A percentile compares a stretch with the other conserved stretches of the same genome.
Conservation (phyloP, 2,113 vertebrate genomes). For the Raja brachyura region DNA sequence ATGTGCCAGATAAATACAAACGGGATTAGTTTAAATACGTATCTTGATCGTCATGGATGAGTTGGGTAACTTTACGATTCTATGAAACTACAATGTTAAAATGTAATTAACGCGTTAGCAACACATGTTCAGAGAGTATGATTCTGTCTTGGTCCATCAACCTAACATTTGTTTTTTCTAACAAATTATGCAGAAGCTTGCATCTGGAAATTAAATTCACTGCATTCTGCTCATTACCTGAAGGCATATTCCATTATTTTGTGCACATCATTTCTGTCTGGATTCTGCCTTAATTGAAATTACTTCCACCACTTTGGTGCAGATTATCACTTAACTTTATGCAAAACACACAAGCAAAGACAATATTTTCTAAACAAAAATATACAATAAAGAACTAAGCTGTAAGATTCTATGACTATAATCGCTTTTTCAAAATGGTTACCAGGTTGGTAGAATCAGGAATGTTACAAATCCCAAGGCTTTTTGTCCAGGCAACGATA, state of each 20-base stretch:
- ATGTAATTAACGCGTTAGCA: not conserved
- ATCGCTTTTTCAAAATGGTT: not conserved
- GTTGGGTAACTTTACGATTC: not conserved
- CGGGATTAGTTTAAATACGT: too few relatives aligned
- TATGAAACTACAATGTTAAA: not conserved
- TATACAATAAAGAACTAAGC: not conserved
- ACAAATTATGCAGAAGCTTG: not conserved
- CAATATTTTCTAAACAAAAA: not conserved
- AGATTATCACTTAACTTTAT: not conserved
- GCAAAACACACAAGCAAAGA: not conserved
- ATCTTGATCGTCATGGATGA: too few relatives aligned
- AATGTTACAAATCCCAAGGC: not conserved
- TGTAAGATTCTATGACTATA: not conserved
- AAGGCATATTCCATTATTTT: not conserved
- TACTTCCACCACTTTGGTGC: not conserved
- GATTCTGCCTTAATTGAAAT: not conserved
- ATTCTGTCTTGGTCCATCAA: not conserved
- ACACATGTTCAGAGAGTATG: not conserved
- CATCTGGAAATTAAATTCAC: not conserved
- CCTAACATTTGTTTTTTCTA: not conserved
- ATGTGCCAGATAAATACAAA: too few relatives aligned
- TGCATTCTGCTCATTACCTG: not conserved
- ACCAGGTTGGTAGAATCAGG: not conserved
- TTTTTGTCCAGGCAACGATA: not conserved
- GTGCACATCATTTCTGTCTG: not conserved